Evolutionary conservation across 2,888 invertebrate genomes (phyloP).

Genomic region (Copidosoma aretas): DNA sequence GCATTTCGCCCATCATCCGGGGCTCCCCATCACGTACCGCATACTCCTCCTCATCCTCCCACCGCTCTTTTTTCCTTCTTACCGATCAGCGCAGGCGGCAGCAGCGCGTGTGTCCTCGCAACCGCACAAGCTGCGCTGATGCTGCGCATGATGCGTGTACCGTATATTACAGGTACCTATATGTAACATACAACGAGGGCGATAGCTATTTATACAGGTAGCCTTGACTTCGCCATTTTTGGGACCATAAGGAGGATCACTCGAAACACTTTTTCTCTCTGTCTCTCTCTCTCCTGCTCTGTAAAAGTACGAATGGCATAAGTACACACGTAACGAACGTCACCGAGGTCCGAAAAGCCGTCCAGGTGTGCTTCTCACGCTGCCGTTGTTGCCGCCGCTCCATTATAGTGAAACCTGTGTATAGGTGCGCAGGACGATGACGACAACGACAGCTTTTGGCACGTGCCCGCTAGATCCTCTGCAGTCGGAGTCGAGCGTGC

Average conservation of each 20-base stretch:
- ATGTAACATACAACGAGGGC: too few relatives aligned
- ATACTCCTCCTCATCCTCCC: constrained; percentile 9
- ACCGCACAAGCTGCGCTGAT: constrained; percentile 17
- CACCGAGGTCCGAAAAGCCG: constrained; percentile 25
- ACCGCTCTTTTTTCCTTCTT: not conserved
- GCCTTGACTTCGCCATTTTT: constrained; percentile 56
- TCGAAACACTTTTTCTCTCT: constrained; percentile 48
- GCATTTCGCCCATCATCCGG: constrained; percentile 9
- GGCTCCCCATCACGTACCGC: constrained; percentile 2
- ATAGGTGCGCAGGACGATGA: too few relatives aligned
- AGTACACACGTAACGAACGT: too few relatives aligned
- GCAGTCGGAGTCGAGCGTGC: constrained; percentile 51
- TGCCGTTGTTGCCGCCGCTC: too few relatives aligned
- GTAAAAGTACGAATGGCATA: not conserved
- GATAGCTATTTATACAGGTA: constrained; percentile 57
- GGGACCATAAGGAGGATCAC: constrained; percentile 46
- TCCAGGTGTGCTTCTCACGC: constrained; percentile 33
- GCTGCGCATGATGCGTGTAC: not conserved
- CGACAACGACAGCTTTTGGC: constrained; percentile 55
- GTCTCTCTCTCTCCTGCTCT: not conserved
- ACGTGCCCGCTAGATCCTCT: constrained; percentile 48
- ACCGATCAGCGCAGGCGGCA: too few relatives aligned
- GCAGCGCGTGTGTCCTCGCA: constrained; percentile 6
- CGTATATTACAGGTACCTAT: too few relatives aligned
- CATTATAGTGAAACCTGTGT: too few relatives aligned